phyloP scores from a whole-genome alignment of 2,888 invertebrate genomes.

The Mantis religiosa region DNA sequence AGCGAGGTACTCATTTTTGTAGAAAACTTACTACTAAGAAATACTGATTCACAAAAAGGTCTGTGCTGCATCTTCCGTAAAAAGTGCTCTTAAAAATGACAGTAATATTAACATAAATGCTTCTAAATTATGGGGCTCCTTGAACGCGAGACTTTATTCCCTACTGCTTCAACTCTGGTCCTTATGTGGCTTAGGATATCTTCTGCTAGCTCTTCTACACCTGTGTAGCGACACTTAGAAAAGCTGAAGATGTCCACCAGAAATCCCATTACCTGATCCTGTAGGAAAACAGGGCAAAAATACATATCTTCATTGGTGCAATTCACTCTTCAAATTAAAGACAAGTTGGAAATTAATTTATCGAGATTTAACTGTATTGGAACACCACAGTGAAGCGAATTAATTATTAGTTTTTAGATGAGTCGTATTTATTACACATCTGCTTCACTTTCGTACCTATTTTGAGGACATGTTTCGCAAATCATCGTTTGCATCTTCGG shows the following conservation, averaged over 20 bases:
- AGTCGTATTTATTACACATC: too few relatives aligned
- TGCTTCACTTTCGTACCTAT: too few relatives aligned
- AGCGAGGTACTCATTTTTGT: not conserved
- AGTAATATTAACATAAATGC: not conserved
- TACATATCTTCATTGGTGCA: too few relatives aligned
- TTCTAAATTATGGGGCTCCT: not conserved
- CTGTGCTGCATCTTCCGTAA: not conserved
- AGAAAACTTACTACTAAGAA: not conserved
- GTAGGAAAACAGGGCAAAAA: constrained; percentile 33
- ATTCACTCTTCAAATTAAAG: too few relatives aligned
- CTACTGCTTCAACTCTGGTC: constrained; percentile 54
- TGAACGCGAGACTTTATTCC: constrained; percentile 22
- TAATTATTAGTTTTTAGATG: too few relatives aligned
- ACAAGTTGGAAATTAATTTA: too few relatives aligned
- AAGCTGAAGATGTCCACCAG: constrained; percentile 90
- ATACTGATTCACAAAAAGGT: not conserved
- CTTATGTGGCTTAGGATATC: constrained; percentile 79
- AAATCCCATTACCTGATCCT: constrained; percentile 85
- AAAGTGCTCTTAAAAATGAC: not conserved
- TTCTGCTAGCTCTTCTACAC: constrained; percentile 77
- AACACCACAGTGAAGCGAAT: too few relatives aligned
- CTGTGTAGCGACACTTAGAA: constrained; percentile 82
- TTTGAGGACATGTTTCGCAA: too few relatives aligned
- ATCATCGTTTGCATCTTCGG: too few relatives aligned
- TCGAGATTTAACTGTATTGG: too few relatives aligned